phyloP scores from a whole-genome alignment of 2,113 vertebrate genomes.

The Catharus bicknelli region DNA sequence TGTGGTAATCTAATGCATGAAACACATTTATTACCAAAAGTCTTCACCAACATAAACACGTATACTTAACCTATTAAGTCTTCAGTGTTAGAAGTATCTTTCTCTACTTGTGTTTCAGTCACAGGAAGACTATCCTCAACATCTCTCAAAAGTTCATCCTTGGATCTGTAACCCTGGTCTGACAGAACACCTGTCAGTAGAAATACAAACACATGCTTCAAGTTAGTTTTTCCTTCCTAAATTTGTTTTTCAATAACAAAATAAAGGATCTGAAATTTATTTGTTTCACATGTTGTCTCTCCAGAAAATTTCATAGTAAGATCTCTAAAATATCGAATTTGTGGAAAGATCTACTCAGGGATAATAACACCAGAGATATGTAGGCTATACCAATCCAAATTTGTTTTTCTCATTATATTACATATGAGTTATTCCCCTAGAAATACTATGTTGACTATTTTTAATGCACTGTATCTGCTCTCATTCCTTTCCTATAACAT shows the following conservation, averaged over 20 bases:
- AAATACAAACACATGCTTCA: constrained; percentile 6
- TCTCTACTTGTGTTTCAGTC: constrained; percentile 16
- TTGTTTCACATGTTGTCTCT: not conserved
- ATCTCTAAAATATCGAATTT: not conserved
- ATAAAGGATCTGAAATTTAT: not conserved
- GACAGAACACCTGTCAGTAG: constrained; percentile 78
- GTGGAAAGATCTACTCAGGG: not conserved
- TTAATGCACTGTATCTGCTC: not conserved
- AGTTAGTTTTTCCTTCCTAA: not conserved
- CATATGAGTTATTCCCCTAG: not conserved
- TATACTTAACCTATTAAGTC: constrained; percentile 69
- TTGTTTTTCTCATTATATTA: not conserved
- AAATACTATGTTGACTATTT: not conserved
- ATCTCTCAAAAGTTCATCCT: constrained; percentile 87
- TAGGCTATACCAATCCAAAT: not conserved
- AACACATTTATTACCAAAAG: not conserved
- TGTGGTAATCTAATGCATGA: not conserved
- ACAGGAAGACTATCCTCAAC: constrained; percentile 60
- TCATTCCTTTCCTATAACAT: not conserved
- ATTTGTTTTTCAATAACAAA: not conserved
- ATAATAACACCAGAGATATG: not conserved
- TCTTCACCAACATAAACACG: not conserved
- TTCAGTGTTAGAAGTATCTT: constrained; percentile 33
- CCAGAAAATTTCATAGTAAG: not conserved
- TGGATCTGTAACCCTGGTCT: constrained; percentile 89